Percentiles rank a stretch among this genome's conserved stretches.
Evolutionary conservation across 2,888 invertebrate species (phyloP).

Genomic region (Kuschelorhynchus macadamiae): DNA sequence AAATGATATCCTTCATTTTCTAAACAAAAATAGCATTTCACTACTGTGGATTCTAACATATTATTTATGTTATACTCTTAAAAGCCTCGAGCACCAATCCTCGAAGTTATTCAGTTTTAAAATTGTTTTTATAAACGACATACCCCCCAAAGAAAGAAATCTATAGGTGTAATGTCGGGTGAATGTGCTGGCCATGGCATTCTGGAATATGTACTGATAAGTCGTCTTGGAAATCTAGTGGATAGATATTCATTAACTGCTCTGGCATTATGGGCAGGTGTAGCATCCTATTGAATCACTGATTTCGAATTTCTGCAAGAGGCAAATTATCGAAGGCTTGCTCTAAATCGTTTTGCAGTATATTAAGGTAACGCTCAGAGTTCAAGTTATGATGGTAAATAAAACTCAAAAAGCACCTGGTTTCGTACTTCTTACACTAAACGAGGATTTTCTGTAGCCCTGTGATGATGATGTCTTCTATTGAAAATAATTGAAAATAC

Average conservation of each 20-base stretch:
- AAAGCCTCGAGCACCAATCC: too few species aligned
- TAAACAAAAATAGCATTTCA: conserved; percentile 1
- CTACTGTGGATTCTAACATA: not conserved
- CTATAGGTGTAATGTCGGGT: too few species aligned
- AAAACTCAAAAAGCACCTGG: not conserved
- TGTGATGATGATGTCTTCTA: conserved; percentile 9
- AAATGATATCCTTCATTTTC: too few species aligned
- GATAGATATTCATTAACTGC: too few species aligned
- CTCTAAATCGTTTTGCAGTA: not conserved
- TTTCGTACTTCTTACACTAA: too few species aligned
- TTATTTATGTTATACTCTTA: not conserved
- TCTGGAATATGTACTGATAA: too few species aligned
- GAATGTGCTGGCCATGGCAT: too few species aligned
- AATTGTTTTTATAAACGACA: too few species aligned
- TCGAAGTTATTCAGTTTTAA: too few species aligned
- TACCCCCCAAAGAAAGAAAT: conserved; percentile 1
- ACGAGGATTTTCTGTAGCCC: conserved; percentile 3
- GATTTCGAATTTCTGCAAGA: too few species aligned
- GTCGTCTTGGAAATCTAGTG: too few species aligned
- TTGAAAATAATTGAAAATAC: conserved; percentile 11
- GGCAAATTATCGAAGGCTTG: conserved; percentile 10
- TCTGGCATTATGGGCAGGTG: too few species aligned
- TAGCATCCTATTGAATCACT: conserved; percentile 8
- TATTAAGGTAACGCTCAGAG: not conserved
- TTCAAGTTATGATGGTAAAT: not conserved